A percentile compares a stretch with the other conserved stretches of the same genome.
These are phyloP conservation scores for Sebastes melanostomus DNA, from an alignment of 2,797 vertebrate species.

Conservation along the genomic window DNA sequence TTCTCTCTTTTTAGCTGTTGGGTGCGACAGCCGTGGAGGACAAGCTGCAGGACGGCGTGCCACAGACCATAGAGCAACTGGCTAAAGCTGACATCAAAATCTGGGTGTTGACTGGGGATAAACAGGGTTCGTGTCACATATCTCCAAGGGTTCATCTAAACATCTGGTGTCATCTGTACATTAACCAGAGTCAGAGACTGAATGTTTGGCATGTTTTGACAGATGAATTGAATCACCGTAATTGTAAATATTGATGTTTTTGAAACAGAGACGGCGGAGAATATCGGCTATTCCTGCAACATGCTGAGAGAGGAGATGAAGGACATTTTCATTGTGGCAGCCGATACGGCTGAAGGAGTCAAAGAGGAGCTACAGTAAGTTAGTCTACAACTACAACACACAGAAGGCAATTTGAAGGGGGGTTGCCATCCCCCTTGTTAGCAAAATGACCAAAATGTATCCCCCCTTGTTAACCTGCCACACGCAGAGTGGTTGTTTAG, in stretches of 20 bases:
- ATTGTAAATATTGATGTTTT: background rate
- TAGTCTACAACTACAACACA: too few relatives aligned
- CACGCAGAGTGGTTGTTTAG: too few relatives aligned
- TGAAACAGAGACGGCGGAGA: conserved; percentile 90
- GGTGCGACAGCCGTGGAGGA: conserved; percentile 95
- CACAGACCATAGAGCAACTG: conserved; percentile 90
- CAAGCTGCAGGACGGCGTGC: conserved; percentile 94
- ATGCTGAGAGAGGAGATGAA: conserved; percentile 92
- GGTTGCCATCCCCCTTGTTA: too few relatives aligned
- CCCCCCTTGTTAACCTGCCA: too few relatives aligned
- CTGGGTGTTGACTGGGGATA: conserved; percentile 96
- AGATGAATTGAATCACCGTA: background rate
- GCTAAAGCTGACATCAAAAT: conserved; percentile 91
- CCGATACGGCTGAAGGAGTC: conserved; percentile 81
- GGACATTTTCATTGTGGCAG: conserved; percentile 86
- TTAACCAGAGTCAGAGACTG: background rate
- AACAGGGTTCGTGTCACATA: conserved; percentile 85
- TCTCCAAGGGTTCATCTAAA: background rate
- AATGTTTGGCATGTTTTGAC: background rate
- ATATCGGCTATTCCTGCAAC: conserved; percentile 94
- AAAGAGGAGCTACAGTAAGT: conserved; percentile 87
- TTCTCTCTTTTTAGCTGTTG: conserved; percentile 81
- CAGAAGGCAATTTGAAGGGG: too few relatives aligned
- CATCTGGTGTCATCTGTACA: background rate
- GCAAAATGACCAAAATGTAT: too few relatives aligned